A percentile compares a stretch with the other conserved stretches of the same genome.
These are phyloP conservation scores for Melipona beecheii DNA, from an alignment of 2,888 invertebrate genomes.

Conservation along the genomic window DNA sequence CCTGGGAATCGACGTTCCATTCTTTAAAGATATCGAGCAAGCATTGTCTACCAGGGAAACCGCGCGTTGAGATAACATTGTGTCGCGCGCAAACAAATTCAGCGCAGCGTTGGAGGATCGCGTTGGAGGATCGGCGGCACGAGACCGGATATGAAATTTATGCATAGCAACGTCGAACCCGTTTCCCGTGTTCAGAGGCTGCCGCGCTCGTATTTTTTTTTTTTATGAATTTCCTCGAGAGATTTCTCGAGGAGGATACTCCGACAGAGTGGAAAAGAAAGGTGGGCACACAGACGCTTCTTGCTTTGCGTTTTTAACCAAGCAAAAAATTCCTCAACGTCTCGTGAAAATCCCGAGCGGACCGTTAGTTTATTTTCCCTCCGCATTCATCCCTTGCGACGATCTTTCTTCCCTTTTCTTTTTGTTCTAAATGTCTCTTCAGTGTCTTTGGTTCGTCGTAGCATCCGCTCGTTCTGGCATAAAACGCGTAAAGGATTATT, in stretches of 20 bases:
- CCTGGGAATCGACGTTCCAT: neutral
- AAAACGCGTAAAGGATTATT: no score
- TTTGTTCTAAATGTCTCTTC: no score
- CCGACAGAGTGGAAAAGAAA: neutral
- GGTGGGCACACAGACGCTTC: neutral
- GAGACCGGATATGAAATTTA: conserved; percentile 13
- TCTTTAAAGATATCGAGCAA: neutral
- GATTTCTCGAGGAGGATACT: neutral
- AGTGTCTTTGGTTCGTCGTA: no score
- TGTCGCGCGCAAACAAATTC: conserved; percentile 31
- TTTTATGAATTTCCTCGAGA: neutral
- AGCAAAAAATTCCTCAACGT: neutral
- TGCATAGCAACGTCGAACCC: neutral
- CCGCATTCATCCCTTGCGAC: neutral
- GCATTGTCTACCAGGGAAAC: neutral
- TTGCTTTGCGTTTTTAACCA: neutral
- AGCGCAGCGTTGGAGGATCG: neutral
- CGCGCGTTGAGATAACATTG: conserved; percentile 7
- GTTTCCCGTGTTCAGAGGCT: neutral
- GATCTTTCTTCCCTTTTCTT: neutral
- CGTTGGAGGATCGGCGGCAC: neutral
- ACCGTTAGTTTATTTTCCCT: neutral
- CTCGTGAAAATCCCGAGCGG: neutral
- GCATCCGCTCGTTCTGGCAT: no score
- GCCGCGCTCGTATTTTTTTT: neutral